phyloP scores from a whole-genome alignment of 2,113 vertebrate genomes.

The Labrus mixtus region DNA sequence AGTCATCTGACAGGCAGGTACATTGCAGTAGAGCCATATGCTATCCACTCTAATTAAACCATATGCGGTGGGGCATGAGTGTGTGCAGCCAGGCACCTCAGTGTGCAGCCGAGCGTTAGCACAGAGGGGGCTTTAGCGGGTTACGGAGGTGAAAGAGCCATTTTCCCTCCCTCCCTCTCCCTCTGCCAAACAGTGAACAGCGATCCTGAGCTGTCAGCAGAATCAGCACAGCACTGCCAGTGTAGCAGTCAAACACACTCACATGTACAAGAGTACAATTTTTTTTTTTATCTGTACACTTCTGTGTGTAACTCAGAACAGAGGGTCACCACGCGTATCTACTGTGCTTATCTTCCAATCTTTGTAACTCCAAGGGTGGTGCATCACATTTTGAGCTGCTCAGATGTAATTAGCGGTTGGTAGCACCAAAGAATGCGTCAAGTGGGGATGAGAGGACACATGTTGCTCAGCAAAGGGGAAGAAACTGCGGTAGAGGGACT shows the following conservation, averaged over 20 bases:
- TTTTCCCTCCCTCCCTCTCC: constrained; percentile 9
- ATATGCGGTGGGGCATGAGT: constrained; percentile 23
- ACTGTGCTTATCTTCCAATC: constrained; percentile 24
- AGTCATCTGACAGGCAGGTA: constrained; percentile 26
- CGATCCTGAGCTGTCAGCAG: constrained; percentile 67
- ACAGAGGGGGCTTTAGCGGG: constrained; percentile 50
- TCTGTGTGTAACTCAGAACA: constrained; percentile 13
- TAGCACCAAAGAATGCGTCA: constrained; percentile 24
- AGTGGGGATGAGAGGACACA: constrained; percentile 16
- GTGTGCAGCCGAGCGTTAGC: constrained; percentile 42
- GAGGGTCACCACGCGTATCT: constrained; percentile 16
- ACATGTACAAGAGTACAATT: constrained; percentile 5
- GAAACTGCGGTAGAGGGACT: neutral
- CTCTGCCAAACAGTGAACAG: constrained; percentile 47
- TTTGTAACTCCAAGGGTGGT: constrained; percentile 20
- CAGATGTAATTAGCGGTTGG: constrained; percentile 40
- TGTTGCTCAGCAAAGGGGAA: constrained; percentile 28
- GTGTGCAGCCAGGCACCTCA: constrained; percentile 33
- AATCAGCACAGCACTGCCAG: constrained; percentile 30
- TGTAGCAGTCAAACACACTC: constrained; percentile 34
- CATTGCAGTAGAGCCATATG: constrained; percentile 25
- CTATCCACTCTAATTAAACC: constrained; percentile 51
- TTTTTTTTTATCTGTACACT: constrained; percentile 14
- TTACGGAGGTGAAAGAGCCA: constrained; percentile 50
- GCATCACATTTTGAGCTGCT: constrained; percentile 22